Base-by-base conservation (phyloP, 2,888 invertebrate species). In the Dromius quadrimaculatus region DNA sequence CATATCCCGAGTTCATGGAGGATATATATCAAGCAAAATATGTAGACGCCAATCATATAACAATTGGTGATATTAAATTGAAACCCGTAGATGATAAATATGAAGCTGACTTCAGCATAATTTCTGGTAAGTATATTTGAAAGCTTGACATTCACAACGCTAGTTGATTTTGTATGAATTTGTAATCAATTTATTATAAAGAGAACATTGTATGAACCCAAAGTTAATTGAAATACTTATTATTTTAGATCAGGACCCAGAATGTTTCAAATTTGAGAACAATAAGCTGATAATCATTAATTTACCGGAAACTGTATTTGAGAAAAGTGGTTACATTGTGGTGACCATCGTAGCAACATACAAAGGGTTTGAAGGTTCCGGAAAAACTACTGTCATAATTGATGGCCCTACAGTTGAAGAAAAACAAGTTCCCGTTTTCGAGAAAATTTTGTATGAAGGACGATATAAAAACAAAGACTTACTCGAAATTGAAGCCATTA, bases 51-150 rank as follows among this genome's bases (percentile, higher is more conserved):
- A 43, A 28, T 8, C 3, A 8, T 28, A 3, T 15, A 19, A 15
- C 15, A 43, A 43, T 43, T 15, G 8, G 19, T 19, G 15, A 43
- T 17, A 43, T 19, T 8, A 6, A 19, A 43, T 17, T 2, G 5
- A 1, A 19, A 41, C 6, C 11, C 6, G 41, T 15, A 15, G 41
- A 41, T 1, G 15, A 13, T 28, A 28, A 28, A 5, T 5, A 28
- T 3, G 23, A 11, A 23, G 13, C 23, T 15, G 15, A 6, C 1
- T 9, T 50, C 23, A 22, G 6, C 22, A 13, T 50, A 23, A 8
- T 15, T 11, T 50, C 47, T 11, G 23, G 47, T 50, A 50, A 50
- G n/a, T 23, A 13, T n/a, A 23, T 4, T 23, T n/a, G n/a, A n/a
- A n/a, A n/a, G n/a, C n/a, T n/a, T n/a, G n/a, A n/a, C n/a, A n/a